Evolutionary conservation across 2,113 vertebrate genomes (phyloP).

Genomic region (Erpornis zantholeuca): DNA sequence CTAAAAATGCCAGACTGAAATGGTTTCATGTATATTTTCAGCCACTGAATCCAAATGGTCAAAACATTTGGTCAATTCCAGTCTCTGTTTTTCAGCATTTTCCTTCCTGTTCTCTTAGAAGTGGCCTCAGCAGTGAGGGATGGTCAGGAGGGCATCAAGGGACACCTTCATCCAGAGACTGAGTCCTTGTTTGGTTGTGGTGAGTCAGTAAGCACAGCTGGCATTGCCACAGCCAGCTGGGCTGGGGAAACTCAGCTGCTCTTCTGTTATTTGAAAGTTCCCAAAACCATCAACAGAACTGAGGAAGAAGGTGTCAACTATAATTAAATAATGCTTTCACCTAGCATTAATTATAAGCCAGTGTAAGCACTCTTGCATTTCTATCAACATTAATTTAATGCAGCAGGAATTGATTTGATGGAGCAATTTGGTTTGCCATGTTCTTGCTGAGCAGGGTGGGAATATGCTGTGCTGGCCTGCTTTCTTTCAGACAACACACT

Average conservation of each 20-base stretch:
- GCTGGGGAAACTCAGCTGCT: not conserved
- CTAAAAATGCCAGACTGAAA: not conserved
- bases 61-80: not conserved
- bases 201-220: not conserved
- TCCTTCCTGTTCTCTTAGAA: not conserved
- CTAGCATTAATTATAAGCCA: not conserved
- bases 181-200: not conserved
- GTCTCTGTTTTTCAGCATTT: not conserved
- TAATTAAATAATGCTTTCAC: not conserved
- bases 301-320: not conserved
- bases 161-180: not conserved
- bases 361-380: not conserved
- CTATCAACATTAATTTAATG: not conserved
- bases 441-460: not conserved
- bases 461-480: not conserved
- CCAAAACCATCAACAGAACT: not conserved
- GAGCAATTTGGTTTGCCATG: not conserved
- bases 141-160: not conserved
- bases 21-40: constrained; percentile 2
- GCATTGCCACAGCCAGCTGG: not conserved
- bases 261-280: not conserved
- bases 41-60: not conserved
- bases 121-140: not conserved
- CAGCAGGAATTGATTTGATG: not conserved
- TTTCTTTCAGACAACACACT: not conserved